These are phyloP conservation scores for Pollimyrus isidori DNA, from an alignment of 2,113 vertebrate species.

Conservation along the genomic window DNA sequence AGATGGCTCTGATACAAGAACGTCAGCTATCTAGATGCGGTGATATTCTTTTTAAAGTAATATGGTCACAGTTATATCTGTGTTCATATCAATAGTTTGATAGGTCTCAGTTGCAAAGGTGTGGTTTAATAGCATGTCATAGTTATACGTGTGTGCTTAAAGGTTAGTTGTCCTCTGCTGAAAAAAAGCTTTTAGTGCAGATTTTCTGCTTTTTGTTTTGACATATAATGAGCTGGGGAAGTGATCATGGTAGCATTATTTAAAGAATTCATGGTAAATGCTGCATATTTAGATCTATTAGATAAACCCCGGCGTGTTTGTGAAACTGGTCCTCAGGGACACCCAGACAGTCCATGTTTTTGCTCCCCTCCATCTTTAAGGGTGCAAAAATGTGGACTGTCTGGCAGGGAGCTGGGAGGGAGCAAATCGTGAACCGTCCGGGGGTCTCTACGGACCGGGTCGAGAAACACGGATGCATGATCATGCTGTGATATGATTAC, in stretches of 20 bases:
- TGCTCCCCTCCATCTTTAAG: background rate
- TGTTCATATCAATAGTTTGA: background rate
- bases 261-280: background rate
- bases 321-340: background rate
- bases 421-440: background rate
- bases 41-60: background rate
- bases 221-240: slow-evolving; percentile 19
- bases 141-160: background rate
- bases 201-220: slow-evolving; percentile 14
- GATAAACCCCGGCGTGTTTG: background rate
- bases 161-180: background rate
- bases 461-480: background rate
- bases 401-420: background rate
- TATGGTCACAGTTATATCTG: background rate
- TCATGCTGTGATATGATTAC: background rate
- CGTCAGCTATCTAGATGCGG: background rate
- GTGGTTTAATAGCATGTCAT: background rate
- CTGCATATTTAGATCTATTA: background rate
- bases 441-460: background rate
- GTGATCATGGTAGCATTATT: slow-evolving; percentile 18
- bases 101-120: background rate
- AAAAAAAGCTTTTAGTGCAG: background rate
- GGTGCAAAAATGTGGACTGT: background rate
- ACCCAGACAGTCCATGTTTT: background rate
- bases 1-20: background rate